A percentile compares a stretch with the other conserved stretches of the same genome.
phyloP scores from a whole-genome alignment of 2,888 invertebrate genomes.

The Gymnosoma rotundatum region DNA sequence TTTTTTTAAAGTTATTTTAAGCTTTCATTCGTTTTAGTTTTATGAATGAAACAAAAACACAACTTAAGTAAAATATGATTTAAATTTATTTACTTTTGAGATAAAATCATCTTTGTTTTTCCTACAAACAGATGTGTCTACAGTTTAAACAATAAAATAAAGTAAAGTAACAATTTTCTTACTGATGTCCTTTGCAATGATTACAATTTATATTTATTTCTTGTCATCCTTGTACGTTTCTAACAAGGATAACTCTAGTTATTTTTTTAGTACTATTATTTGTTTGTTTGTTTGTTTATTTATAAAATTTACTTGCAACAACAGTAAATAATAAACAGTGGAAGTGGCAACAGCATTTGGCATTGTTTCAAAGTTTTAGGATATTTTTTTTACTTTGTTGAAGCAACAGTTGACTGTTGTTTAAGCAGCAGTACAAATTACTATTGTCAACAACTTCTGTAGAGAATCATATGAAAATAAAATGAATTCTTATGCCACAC shows the following conservation, averaged over 20 bases:
- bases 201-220: conserved; percentile 45
- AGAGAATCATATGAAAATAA: conserved; percentile 31
- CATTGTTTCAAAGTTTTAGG: conserved; percentile 60
- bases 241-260: conserved; percentile 14
- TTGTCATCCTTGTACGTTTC: not conserved
- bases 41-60: not conserved
- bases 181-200: conserved; percentile 57
- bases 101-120: conserved; percentile 65
- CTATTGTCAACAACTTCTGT: conserved; percentile 61
- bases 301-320: conserved; percentile 54
- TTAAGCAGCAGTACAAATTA: conserved; percentile 51
- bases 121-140: conserved; percentile 61
- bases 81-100: conserved; percentile 68
- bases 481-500: conserved; percentile 21
- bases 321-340: conserved; percentile 56
- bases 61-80: conserved; percentile 51
- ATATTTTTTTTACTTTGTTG: not conserved
- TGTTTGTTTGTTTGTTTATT: conserved; percentile 46
- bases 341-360: conserved; percentile 51
- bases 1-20: not conserved
- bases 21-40: not conserved
- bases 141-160: conserved; percentile 59
- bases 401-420: conserved; percentile 60
- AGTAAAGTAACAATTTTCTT: conserved; percentile 58
- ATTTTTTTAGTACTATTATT: conserved; percentile 10